phyloP scores from a whole-genome alignment of 2,888 invertebrate genomes.

The Standfussiana lucernea region DNA sequence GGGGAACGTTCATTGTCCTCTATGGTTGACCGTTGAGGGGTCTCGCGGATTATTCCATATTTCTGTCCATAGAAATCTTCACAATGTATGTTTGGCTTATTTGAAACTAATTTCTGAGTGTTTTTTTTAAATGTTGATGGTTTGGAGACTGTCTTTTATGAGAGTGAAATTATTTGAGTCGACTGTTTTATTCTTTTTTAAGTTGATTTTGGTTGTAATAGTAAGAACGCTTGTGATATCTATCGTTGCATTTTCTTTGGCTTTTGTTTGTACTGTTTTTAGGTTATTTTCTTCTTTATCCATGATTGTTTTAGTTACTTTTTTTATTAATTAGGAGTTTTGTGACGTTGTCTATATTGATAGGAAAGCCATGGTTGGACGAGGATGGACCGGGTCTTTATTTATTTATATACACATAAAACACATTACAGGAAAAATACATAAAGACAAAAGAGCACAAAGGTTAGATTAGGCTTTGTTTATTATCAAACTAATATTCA shows the following conservation, averaged over 20 bases:
- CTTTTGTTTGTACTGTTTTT: neutral
- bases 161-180: neutral
- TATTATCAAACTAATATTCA: neutral
- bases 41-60: slow-evolving; percentile 34
- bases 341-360: neutral
- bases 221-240: neutral
- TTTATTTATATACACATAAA: no score
- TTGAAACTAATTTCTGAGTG: slow-evolving; percentile 32
- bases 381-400: no score
- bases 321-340: neutral
- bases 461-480: no score
- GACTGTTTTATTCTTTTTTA: neutral
- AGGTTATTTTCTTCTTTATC: neutral
- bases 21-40: slow-evolving; percentile 65
- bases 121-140: neutral
- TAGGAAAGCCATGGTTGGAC: neutral
- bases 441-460: no score
- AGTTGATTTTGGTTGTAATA: neutral
- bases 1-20: slow-evolving; percentile 67
- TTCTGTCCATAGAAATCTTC: slow-evolving; percentile 14
- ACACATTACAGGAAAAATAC: no score
- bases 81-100: slow-evolving; percentile 46
- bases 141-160: neutral
- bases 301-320: neutral
- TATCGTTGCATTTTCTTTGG: neutral